Base-by-base conservation (phyloP, 92 coral and sea anemone genomes). In the Pocillopora grandis region DNA sequence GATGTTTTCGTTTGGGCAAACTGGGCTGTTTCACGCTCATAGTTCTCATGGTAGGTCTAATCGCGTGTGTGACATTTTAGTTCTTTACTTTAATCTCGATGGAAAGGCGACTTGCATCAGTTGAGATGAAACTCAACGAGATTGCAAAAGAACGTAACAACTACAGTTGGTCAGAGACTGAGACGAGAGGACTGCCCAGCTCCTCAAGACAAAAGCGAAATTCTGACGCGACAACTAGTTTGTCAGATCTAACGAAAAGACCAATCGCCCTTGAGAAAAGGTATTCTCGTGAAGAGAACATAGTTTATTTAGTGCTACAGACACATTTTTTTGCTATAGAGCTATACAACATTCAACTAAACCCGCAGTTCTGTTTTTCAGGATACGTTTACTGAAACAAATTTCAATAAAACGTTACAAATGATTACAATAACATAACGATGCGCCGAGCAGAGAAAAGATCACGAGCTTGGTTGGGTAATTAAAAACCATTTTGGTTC, bases 211-310 rank as follows among this genome's bases (percentile, higher is more conserved):
- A 15, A 14, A 60, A 76, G 79, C 19, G 79, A 61, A 76, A 16
- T 10, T 35, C 16, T 76, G 35, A 56, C 79, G 52, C 79, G 13
- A 61, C 35, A 35, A 16, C 36, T 12, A 76, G 36, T 76, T 31
- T 76, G 67, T 76, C 79, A 76, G 66, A 31, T 13, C 66, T 76
- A 8, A 31, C 62, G 16, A 76, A 76, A 52, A 59, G 79, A 56
- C 12, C 49, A 11, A 52, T 52, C 17, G 35, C 62, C 19, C 18
- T 72, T 59, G 77, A 72, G 16, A 19, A 35, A 31, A 72, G 62
- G 61, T 73, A 73, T 42, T 42, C 1, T 42, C 49, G 49, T 6
- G 49, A 42, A 42, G 49, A 42, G 49, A 6, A 42, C 49, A 42
- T 6, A 42, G 49, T 42, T 42, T 42, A 42, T 6, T 42, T 3